Base-by-base conservation (phyloP, 2,797 vertebrate genomes). In the Sebastiscus tertius region DNA sequence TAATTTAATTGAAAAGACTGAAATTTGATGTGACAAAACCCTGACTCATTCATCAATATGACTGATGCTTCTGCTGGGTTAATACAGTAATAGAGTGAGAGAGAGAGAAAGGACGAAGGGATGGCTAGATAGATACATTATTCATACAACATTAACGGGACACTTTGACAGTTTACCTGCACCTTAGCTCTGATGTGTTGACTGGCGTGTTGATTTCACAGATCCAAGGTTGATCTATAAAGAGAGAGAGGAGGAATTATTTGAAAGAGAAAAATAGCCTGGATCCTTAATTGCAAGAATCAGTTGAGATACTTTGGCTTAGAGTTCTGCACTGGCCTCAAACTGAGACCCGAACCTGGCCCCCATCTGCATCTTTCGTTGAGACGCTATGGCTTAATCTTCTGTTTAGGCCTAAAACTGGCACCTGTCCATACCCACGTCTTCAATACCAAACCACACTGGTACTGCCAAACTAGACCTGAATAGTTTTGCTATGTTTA, bases 11-110 rank as follows among this genome's bases (percentile, higher is more conserved):
- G 79, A 90, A 86, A 83, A 67, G 65, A 84, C 66, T 64, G 58
- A 86, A 70, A 75, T 92, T 90, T 85, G 88, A 90, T 85, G 84
- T 92, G 87, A 90, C 89, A 88, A 86, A 94, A 80, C 64, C 85
- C 81, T 70, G 83, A 89, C n/a, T 92, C 88, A 87, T 92, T 89
- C 84, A 81, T 91, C 88, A 85, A 31, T 69, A 67, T 80, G 83
- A 87, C 78, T 61, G 69, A 86, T 58, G 31, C 56, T 76, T 72
- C 36, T 68, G 81, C 79, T 49, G 58, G 46, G 52, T 65, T 34
- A 69, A 56, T 64, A 22, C 16, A 65, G n/a, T 66, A 60, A 24
- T 3, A 22, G 36, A 55, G 6, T 3, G 24, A 62, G 49, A 42
- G n/a, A 71, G 24, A 71, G 24, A 56, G 26, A 56, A 72, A 54